Conservation (phyloP, 2,888 invertebrate genomes). For the Blera fallax region DNA sequence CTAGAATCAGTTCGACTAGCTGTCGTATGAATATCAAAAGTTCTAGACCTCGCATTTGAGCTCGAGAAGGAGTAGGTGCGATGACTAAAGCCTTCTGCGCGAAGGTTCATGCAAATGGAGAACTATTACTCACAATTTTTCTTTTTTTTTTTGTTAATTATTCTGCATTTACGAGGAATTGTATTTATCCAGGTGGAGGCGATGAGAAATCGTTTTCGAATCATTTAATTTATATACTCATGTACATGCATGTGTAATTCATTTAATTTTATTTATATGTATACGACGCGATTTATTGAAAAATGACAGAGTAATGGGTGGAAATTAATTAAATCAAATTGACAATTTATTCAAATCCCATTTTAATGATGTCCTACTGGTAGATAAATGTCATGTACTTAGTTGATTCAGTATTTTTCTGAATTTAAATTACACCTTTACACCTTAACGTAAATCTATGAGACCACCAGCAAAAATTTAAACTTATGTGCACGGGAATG, state of each 20-base stretch:
- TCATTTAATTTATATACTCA: conserved; percentile 3
- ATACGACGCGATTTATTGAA: conserved; percentile 21
- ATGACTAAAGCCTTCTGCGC: conserved; percentile 8
- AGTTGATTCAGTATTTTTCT: conserved; percentile 6
- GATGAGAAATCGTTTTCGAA: conserved; percentile 45
- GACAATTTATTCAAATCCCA: conserved; percentile 8
- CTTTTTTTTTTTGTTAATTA: neutral
- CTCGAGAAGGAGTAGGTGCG: neutral
- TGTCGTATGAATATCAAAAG: neutral
- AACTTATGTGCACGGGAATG: too few species aligned
- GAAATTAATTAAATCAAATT: neutral
- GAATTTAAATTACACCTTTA: neutral
- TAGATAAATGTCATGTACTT: conserved; percentile 1
- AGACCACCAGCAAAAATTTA: too few species aligned
- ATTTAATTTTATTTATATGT: conserved; percentile 33
- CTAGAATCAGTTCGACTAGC: neutral
- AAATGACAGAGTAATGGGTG: neutral
- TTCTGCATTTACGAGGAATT: neutral
- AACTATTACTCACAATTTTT: conserved; percentile 10
- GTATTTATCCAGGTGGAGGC: conserved; percentile 13
- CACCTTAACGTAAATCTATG: too few species aligned
- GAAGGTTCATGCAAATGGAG: conserved; percentile 41
- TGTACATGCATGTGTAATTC: neutral
- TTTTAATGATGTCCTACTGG: neutral
- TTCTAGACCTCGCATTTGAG: neutral